Conservation (phyloP, 2,888 invertebrate species). For the Tinea pellionella region DNA sequence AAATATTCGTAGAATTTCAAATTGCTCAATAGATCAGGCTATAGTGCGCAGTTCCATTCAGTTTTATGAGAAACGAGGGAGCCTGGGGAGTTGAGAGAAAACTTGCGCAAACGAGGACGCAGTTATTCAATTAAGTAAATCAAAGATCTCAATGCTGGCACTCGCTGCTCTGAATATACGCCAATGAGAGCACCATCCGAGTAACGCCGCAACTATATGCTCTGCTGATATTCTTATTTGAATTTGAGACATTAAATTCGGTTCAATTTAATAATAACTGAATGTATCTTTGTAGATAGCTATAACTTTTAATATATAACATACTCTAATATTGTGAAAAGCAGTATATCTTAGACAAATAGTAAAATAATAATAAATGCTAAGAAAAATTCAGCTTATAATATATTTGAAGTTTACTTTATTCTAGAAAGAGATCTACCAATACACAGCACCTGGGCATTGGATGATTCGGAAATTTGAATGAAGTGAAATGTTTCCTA, state of each 20-base stretch:
- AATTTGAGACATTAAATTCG: background rate
- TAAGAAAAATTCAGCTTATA: too few species aligned
- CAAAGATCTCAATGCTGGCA: constrained; percentile 3
- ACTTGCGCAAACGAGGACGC: constrained; percentile 9
- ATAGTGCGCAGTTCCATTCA: constrained; percentile 11
- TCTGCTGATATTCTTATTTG: constrained; percentile 2
- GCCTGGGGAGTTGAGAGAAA: constrained; percentile 1
- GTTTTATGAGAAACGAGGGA: constrained; percentile 13
- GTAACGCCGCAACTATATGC: background rate
- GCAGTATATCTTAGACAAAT: too few species aligned
- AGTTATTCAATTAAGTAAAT: constrained; percentile 13
- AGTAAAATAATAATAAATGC: too few species aligned
- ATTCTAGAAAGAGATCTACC: too few species aligned
- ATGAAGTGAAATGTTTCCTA: too few species aligned
- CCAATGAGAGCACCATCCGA: background rate
- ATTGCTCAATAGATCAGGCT: constrained; percentile 10
- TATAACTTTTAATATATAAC: too few species aligned
- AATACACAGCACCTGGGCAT: too few species aligned
- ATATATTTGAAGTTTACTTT: too few species aligned
- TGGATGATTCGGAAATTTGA: too few species aligned
- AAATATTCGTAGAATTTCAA: background rate
- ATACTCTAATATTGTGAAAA: too few species aligned
- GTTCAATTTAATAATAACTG: background rate
- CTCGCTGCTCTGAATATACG: background rate
- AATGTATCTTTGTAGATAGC: too few species aligned